phyloP scores from a whole-genome alignment of 2,888 invertebrate genomes.

The Erebia epiphron region DNA sequence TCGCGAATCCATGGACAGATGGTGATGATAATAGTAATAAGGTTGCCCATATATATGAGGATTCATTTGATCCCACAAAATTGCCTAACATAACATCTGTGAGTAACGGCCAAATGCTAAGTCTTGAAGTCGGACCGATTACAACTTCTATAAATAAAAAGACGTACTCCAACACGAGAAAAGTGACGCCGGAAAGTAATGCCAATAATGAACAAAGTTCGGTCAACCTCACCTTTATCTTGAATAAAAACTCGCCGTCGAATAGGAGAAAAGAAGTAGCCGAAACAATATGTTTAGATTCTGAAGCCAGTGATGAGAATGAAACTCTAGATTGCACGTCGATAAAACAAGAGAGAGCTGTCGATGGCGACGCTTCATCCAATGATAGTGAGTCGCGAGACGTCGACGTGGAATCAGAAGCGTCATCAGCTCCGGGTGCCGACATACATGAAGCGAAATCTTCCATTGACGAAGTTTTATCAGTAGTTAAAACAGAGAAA shows the following conservation, averaged over 20 bases:
- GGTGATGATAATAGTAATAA: background rate
- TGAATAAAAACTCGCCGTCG: background rate
- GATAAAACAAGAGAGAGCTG: background rate
- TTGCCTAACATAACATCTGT: too few species aligned
- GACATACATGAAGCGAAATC: background rate
- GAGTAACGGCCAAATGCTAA: background rate
- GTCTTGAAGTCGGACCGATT: constrained; percentile 1
- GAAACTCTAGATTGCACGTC: background rate
- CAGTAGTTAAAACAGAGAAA: background rate
- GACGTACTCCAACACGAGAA: background rate
- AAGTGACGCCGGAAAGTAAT: background rate
- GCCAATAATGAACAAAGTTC: background rate
- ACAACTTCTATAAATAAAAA: background rate
- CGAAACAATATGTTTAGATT: background rate
- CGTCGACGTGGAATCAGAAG: background rate
- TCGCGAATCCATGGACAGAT: background rate
- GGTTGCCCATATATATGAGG: background rate
- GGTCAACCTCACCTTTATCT: background rate
- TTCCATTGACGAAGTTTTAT: background rate
- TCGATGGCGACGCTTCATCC: background rate
- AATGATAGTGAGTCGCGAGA: background rate
- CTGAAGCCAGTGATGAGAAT: background rate
- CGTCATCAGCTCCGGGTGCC: background rate
- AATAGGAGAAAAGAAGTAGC: background rate
- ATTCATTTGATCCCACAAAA: background rate